These are phyloP conservation scores for Oeneis ivallda DNA, from an alignment of 2,888 invertebrate species.

Conservation along the genomic window DNA sequence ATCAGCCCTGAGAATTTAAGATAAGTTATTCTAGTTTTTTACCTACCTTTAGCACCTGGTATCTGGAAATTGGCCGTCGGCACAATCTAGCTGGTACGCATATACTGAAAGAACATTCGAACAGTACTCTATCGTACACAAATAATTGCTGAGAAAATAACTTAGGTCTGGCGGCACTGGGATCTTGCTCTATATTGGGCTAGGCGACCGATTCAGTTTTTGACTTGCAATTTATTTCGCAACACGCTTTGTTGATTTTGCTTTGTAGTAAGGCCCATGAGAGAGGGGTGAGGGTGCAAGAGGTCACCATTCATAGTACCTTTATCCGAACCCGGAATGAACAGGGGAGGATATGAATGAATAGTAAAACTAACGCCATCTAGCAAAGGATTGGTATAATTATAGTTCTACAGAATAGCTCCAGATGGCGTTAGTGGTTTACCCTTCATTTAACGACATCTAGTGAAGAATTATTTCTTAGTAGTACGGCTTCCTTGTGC, in stretches of 20 bases:
- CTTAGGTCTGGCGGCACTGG: too few relatives aligned
- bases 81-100: too few relatives aligned
- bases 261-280: constrained; percentile 15
- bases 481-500: neutral
- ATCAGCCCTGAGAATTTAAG: too few relatives aligned
- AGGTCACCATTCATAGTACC: constrained; percentile 20
- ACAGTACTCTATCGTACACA: too few relatives aligned
- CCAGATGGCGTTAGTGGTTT: neutral
- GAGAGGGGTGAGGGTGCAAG: constrained; percentile 7
- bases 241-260: constrained; percentile 21
- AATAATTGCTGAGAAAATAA: too few relatives aligned
- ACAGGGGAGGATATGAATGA: neutral
- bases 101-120: too few relatives aligned
- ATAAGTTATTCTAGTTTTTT: too few relatives aligned
- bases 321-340: neutral
- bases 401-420: neutral
- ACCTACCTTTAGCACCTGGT: too few relatives aligned
- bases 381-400: neutral
- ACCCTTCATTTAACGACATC: neutral
- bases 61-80: too few relatives aligned
- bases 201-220: neutral
- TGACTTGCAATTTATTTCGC: constrained; percentile 4
- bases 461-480: neutral
- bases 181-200: too few relatives aligned
- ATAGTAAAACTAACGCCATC: neutral